These are phyloP conservation scores for Melanotaenia maccullochi DNA, from an alignment of 2,797 vertebrate species.

Conservation along the genomic window DNA sequence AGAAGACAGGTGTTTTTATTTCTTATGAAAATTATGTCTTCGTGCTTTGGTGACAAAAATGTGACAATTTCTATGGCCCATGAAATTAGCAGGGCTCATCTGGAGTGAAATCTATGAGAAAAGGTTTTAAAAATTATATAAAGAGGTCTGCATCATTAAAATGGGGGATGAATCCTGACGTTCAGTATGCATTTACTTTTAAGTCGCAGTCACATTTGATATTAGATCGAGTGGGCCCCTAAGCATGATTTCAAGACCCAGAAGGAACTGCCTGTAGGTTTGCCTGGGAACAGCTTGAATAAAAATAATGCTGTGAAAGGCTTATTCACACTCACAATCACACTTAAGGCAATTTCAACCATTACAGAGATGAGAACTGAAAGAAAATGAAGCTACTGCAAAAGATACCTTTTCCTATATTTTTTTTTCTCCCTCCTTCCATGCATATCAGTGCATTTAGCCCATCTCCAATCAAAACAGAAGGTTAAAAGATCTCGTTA, in stretches of 20 bases:
- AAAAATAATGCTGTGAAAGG: slow-evolving; percentile 76
- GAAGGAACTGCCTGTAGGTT: slow-evolving; percentile 73
- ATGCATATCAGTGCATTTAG: slow-evolving; percentile 62
- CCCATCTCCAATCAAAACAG: slow-evolving; percentile 61
- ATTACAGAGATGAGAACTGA: slow-evolving; percentile 49
- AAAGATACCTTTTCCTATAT: slow-evolving; percentile 50
- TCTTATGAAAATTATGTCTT: slow-evolving; percentile 20
- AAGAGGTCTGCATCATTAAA: slow-evolving; percentile 58
- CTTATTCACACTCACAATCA: slow-evolving; percentile 74
- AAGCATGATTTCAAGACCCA: slow-evolving; percentile 61
- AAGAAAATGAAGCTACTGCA: slow-evolving; percentile 56
- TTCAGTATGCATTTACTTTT: slow-evolving; percentile 68
- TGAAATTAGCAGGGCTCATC: slow-evolving; percentile 68
- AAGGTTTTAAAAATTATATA: slow-evolving; percentile 57
- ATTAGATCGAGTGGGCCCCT: slow-evolving; percentile 67
- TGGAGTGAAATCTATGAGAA: slow-evolving; percentile 49
- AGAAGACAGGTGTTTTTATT: slow-evolving; percentile 54
- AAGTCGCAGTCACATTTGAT: slow-evolving; percentile 66
- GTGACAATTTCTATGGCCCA: slow-evolving; percentile 41
- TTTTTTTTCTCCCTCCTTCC: slow-evolving; percentile 7
- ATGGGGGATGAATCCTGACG: slow-evolving; percentile 63
- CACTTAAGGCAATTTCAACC: slow-evolving; percentile 75
- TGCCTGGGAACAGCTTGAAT: slow-evolving; percentile 74
- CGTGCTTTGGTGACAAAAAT: slow-evolving; percentile 38
- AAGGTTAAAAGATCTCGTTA: slow-evolving; percentile 56